Evolutionary conservation across 1,140 invertebrate species (phyloP), one percentile per base, ranked within the genome.

Genomic region (Ceratina japonica): DNA sequence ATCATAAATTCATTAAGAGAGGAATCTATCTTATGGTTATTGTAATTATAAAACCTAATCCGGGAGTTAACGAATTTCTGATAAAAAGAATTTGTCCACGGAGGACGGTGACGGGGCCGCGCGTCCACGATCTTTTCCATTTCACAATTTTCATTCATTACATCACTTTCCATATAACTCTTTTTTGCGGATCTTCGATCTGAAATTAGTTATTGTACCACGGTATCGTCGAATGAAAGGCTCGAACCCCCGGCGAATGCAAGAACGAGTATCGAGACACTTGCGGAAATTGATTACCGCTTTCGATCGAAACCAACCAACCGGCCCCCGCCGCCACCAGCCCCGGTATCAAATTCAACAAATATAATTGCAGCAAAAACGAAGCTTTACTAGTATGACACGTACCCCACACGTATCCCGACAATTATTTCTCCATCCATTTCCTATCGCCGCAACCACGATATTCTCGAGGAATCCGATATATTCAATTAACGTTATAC

Each of bases 401-500:
- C 83, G 83, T 83, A 76, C 72, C 56, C 77, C 78, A 66, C 22
- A 51, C 82, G 83, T 84, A 83, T 75, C n/a, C 82, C 83, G 83
- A 84, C 83, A 84, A 84, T 84, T 84, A 84, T 84, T 84, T 84
- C 83, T 84, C 83, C 79, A 84, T 84, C 83, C 83, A 84, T 84
- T 84, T 77, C 73, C 83, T 84, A 84, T 84, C 83, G 83, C 83
- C 83, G 79, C 79, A 84, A 84, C 82, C 83, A 84, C 83, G 83
- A 84, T 84, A 84, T 84, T 84, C 83, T 84, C 83, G 83, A 84
- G 78, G 83, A 84, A 84, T 84, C 83, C 83, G 83, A 84, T 84
- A 84, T 84, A 84, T 84, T 84, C 83, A 84, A 84, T 84, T 84
- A 84, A 84, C 83, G 83, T 83, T 84, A 82, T 83, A 83, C 83